Evolutionary conservation across 2,888 invertebrate species (phyloP).

Genomic region (Phaedon cochleariae): DNA sequence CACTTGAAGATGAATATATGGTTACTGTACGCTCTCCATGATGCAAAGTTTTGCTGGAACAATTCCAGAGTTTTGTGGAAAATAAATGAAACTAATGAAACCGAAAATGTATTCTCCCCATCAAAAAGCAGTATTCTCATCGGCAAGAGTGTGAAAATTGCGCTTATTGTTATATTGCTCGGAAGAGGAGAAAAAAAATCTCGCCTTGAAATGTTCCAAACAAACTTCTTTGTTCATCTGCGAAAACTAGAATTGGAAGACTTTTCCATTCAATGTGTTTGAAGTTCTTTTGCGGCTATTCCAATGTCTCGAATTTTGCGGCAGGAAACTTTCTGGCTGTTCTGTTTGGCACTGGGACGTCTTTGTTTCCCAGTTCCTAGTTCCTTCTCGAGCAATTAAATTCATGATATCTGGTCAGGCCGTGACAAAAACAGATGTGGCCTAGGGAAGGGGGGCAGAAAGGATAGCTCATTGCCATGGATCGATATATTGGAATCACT

Average conservation of each 20-base stretch:
- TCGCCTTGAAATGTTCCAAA: background rate
- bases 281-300: background rate
- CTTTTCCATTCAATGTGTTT: background rate
- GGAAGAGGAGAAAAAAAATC: background rate
- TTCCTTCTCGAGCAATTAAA: conserved; percentile 16
- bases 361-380: conserved; percentile 12
- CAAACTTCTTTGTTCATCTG: conserved; percentile 1
- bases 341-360: conserved; percentile 13
- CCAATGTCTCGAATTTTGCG: background rate
- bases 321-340: background rate
- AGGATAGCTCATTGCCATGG: background rate
- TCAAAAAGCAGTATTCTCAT: background rate
- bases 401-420: conserved; percentile 19
- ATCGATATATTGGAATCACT: background rate
- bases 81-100: background rate
- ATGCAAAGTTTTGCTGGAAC: background rate
- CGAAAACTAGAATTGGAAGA: background rate
- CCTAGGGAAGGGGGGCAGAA: background rate
- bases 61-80: background rate
- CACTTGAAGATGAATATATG: no score
- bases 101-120: background rate
- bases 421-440: conserved; percentile 22
- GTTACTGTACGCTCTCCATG: background rate
- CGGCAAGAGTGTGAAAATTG: background rate
- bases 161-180: background rate